Base-by-base conservation (phyloP, 2,888 invertebrate species). In the Cantharis rufa region DNA sequence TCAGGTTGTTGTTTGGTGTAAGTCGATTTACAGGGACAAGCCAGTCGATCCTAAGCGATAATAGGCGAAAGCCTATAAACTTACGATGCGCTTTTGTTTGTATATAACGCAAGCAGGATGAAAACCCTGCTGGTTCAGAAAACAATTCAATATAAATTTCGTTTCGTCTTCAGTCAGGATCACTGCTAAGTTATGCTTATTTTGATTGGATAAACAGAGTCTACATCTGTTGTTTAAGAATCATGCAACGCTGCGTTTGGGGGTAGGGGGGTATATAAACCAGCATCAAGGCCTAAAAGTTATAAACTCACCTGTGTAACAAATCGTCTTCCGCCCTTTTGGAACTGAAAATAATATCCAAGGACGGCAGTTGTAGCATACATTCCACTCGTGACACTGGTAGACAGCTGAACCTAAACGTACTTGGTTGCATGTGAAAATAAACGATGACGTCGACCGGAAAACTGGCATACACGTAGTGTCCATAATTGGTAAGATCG, bases 401-500 rank as follows among this genome's bases (percentile, higher is more conserved):
- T 84, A 98, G 91, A 88, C 98, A 98, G 82, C 96, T 97, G 89
- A 99, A 99, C 77, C 98, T 90, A 88, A 98, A 97, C 0, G 97
- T 96, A 74, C 97, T 97, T 0, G 98, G 98, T 87, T 98, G 98
- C 94, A 99, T 98, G 88, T 97, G 96, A 90, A 99, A 96, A 89
- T 98, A 98, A 63, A 99, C 98, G 82, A 99, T 96, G 21, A 99
- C 98, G 89, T 99, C 99, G 0, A 99, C 98, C 0, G 99, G 99
- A 88, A 99, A 98, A 73, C 98, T 97, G 61, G 96, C 95, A 86
- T 96, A 96, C 81, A 94, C 95, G 85, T 95, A 95, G 88, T 94
- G 94, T 0, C 93, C 93, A 83, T 93, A 92, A 81, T 92, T 91
- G 61, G 91, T 89, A n/a, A 89, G 87, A 82, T 91, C 92, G 84